Evolutionary conservation across 2,113 vertebrate genomes (phyloP), one percentile per base, ranked within the genome.

Genomic region (Aythya baeri): DNA sequence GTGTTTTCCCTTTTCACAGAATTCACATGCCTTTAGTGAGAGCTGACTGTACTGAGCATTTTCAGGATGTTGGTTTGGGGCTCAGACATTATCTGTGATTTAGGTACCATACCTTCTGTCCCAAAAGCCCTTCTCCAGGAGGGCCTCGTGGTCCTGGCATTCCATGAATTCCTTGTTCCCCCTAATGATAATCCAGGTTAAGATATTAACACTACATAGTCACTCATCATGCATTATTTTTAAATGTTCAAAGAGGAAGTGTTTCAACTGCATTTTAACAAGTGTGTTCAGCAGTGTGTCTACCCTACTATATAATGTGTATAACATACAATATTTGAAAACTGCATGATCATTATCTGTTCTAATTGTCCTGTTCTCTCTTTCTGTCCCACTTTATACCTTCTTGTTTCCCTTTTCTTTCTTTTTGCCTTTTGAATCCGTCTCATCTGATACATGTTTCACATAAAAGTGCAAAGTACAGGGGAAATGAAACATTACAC

Each of bases 71-170:
- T 90, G 59, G 38, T 52, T 88, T 70, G 1, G 2, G 46, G 67
- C 17, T 66, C 76, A 29, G 31, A 20, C 43, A 32, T 78, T 62
- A 72, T 77, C 31, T 80, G 79, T 79, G 21, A 54, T 84, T 75
- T 77, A 83, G 22, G 13, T 68, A 80, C 23, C 87, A 94, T 96
- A 99, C 99, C 98, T 99, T 99, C 46, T 98, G 88, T 59, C 99
- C 99, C 90, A 98, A 93, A 92, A 98, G 96, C 79, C 99, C 99
- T 70, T 99, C 98, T 94, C 99, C 99, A 89, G 97, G 92, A 67
- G 98, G 97, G 4, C 99, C 99, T 97, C 98, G 98, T 31, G 98
- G 98, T 83, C 99, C 99, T 83, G 98, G 98, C 93, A 99, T 97
- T 94, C 99, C 99, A 93, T 98, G 98, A 96, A 97, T 91, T 94